Evolutionary conservation across 2,797 vertebrate genomes (phyloP).

Genomic region (Anabas testudineus): DNA sequence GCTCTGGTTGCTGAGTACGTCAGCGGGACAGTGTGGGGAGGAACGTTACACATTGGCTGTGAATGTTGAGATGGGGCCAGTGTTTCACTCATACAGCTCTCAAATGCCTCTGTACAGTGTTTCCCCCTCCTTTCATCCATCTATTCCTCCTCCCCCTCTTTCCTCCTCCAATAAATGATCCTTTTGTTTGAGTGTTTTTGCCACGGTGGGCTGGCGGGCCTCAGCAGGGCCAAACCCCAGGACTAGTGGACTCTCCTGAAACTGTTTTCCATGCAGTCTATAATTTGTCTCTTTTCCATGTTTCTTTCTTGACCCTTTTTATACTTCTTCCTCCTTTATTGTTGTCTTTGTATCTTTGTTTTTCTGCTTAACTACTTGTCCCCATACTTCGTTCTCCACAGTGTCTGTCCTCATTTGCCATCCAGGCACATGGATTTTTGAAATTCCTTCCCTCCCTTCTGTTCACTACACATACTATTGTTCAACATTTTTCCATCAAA

Average conservation of each 20-base stretch:
- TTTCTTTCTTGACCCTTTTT: constrained; percentile 11
- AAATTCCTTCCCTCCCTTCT: constrained; percentile 69
- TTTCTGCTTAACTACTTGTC: neutral
- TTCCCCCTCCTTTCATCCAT: constrained; percentile 70
- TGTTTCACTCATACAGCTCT: constrained; percentile 75
- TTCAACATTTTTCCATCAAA: constrained; percentile 35
- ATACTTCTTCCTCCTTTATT: neutral
- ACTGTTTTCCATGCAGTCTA: constrained; percentile 26
- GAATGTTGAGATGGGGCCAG: constrained; percentile 86
- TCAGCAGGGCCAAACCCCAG: constrained; percentile 59
- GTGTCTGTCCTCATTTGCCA: constrained; percentile 49
- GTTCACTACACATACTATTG: constrained; percentile 48
- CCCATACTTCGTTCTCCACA: constrained; percentile 2
- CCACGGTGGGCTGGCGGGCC: constrained; percentile 65
- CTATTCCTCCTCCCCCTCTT: constrained; percentile 66
- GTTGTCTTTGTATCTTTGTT: constrained; percentile 19
- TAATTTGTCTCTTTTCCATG: constrained; percentile 44
- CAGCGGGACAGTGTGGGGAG: constrained; percentile 64
- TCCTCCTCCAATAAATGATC: constrained; percentile 84
- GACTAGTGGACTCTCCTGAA: constrained; percentile 61
- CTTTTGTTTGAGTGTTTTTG: constrained; percentile 82
- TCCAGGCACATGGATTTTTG: constrained; percentile 65
- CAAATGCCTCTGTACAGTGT: constrained; percentile 80
- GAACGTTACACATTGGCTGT: constrained; percentile 83
- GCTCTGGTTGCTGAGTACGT: constrained; percentile 58